These are phyloP conservation scores for Neodiprion virginianus DNA, from an alignment of 1,140 invertebrate genomes.

Conservation along the genomic window DNA sequence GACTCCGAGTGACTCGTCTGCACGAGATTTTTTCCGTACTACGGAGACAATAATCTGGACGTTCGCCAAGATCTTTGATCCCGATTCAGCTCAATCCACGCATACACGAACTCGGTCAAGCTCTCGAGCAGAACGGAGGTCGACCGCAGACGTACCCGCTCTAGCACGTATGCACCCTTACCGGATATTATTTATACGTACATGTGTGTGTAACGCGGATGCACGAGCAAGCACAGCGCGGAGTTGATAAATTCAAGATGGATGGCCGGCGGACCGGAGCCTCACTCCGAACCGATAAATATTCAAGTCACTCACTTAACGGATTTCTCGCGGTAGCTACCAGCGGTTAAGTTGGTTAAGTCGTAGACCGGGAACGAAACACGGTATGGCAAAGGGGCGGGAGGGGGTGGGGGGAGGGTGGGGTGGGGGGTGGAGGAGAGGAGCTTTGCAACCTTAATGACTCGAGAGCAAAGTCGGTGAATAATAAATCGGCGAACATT, in stretches of 20 bases:
- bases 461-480: not conserved
- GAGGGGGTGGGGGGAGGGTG: not conserved
- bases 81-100: too few species aligned
- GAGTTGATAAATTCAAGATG: not conserved
- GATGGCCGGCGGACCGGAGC: not conserved
- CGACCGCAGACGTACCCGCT: too few species aligned
- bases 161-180: too few species aligned
- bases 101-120: too few species aligned
- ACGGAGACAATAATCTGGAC: too few species aligned
- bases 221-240: too few species aligned
- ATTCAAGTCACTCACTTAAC: slow-evolving; percentile 7
- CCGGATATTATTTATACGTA: too few species aligned
- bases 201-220: too few species aligned
- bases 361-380: not conserved
- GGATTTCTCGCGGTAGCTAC: not conserved
- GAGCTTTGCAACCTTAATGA: slow-evolving; percentile 5
- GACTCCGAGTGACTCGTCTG: not conserved
- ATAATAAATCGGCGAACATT: not conserved
- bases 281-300: slow-evolving; percentile 5
- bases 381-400: not conserved
- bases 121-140: too few species aligned
- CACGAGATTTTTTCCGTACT: not conserved
- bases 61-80: too few species aligned
- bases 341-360: not conserved
- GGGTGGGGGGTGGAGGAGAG: not conserved